phyloP scores from a whole-genome alignment of 2,888 invertebrate genomes.

The Amphipyra berbera region DNA sequence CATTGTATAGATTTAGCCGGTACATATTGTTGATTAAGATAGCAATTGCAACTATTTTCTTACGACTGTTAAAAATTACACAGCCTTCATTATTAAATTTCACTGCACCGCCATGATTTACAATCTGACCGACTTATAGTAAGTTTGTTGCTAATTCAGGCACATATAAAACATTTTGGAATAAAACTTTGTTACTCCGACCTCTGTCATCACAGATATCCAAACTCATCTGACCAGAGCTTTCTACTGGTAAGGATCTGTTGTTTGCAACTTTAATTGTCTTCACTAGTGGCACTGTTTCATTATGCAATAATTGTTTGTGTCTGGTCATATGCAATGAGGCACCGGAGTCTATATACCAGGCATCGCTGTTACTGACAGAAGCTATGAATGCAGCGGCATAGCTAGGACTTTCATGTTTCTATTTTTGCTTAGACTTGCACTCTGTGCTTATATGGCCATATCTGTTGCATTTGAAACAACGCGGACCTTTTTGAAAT shows the following conservation, averaged over 20 bases:
- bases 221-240: neutral
- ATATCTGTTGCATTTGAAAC: neutral
- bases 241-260: neutral
- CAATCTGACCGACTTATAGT: neutral
- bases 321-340: neutral
- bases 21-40: conserved; percentile 46
- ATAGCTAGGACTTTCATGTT: neutral
- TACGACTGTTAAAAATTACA: conserved; percentile 8
- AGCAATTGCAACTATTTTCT: conserved; percentile 18
- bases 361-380: neutral
- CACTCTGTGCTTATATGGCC: conserved; percentile 5
- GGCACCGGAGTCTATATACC: conserved; percentile 1
- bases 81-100: conserved; percentile 1
- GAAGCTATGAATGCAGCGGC: conserved; percentile 7
- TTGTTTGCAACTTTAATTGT: conserved; percentile 11
- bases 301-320: neutral
- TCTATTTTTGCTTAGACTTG: neutral
- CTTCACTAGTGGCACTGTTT: conserved; percentile 23
- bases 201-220: neutral
- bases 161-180: neutral
- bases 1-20: conserved; percentile 8
- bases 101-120: no score
- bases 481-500: neutral
- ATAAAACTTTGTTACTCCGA: neutral
- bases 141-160: neutral